Evolutionary conservation across 2,888 invertebrate genomes (phyloP).

Genomic region (Synanthedon vespiformis): DNA sequence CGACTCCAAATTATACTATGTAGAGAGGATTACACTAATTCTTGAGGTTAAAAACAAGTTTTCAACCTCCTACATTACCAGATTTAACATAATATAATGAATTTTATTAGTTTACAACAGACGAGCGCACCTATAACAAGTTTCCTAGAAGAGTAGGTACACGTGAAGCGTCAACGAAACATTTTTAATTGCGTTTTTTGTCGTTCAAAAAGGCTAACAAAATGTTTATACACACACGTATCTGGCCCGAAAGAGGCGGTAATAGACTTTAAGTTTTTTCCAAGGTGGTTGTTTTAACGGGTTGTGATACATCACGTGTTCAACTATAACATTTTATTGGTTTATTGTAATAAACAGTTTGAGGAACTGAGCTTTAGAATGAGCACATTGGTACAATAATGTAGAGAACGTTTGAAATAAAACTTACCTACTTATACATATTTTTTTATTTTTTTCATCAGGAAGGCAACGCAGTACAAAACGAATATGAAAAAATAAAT

Average conservation of each 20-base stretch:
- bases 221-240: slow-evolving; percentile 22
- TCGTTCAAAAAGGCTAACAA: slow-evolving; percentile 19
- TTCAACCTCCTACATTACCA: too few relatives aligned
- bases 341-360: background rate
- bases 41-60: too few relatives aligned
- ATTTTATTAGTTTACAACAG: slow-evolving; percentile 57
- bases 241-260: slow-evolving; percentile 22
- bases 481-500: too few relatives aligned
- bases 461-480: too few relatives aligned
- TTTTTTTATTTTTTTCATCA: too few relatives aligned
- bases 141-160: slow-evolving; percentile 44
- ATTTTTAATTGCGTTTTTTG: slow-evolving; percentile 43
- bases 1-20: too few relatives aligned
- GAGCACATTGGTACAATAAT: too few relatives aligned
- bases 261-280: slow-evolving; percentile 37
- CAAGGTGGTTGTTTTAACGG: slow-evolving; percentile 18
- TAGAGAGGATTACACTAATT: too few relatives aligned
- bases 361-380: background rate
- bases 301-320: slow-evolving; percentile 8
- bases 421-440: too few relatives aligned
- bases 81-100: background rate
- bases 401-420: too few relatives aligned
- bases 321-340: background rate
- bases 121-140: slow-evolving; percentile 34
- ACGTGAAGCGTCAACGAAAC: slow-evolving; percentile 27